phyloP scores from a whole-genome alignment of 2,888 invertebrate species.

The Phrixothrix hirtus region DNA sequence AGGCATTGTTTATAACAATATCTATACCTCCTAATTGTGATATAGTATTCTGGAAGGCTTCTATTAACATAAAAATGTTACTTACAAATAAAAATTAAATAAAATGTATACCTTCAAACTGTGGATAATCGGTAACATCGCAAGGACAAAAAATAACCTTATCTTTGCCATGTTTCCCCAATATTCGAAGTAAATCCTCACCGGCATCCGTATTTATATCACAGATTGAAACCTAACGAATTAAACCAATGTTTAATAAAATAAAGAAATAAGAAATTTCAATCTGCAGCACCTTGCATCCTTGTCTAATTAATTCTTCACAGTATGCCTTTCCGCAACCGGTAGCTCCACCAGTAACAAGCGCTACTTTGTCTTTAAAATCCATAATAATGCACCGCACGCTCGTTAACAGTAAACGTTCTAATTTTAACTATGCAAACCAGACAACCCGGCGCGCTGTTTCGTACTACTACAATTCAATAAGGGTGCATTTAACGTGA shows the following conservation, averaged over 20 bases:
- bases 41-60: constrained; percentile 74
- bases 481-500: constrained; percentile 17
- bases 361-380: constrained; percentile 72
- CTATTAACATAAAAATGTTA: constrained; percentile 58
- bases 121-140: constrained; percentile 78
- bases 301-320: constrained; percentile 71
- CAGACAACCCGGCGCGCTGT: constrained; percentile 7
- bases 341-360: constrained; percentile 74
- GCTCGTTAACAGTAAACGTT: not conserved
- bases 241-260: not conserved
- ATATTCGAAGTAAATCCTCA: constrained; percentile 67
- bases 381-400: constrained; percentile 61
- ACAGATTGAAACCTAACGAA: constrained; percentile 69
- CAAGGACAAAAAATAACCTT: constrained; percentile 73
- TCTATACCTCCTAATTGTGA: constrained; percentile 73
- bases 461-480: constrained; percentile 9
- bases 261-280: not conserved
- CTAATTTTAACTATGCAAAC: constrained; percentile 11
- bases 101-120: constrained; percentile 67
- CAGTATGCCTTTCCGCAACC: constrained; percentile 75
- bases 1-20: constrained; percentile 63
- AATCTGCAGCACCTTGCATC: constrained; percentile 66
- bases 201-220: constrained; percentile 73
- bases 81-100: too few relatives aligned
- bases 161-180: constrained; percentile 70